Percentiles rank a stretch among this genome's conserved stretches.
These are phyloP conservation scores for Patiria pectinifera DNA, from an alignment of 53 echinoderm and acorn worm genomes.

Conservation along the genomic window DNA sequence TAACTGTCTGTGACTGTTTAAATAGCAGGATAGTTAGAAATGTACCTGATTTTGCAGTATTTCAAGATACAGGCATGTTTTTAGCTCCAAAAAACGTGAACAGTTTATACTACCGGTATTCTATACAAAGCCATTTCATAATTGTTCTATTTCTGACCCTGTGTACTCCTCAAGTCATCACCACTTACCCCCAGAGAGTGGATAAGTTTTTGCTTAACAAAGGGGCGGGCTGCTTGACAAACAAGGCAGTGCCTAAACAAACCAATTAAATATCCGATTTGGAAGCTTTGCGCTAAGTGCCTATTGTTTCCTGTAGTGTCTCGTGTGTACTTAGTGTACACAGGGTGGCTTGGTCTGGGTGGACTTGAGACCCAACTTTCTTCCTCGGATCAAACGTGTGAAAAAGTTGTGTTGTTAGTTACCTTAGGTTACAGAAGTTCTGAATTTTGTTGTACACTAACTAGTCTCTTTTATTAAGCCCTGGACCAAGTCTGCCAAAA, in stretches of 20 bases:
- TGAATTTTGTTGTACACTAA: too few species aligned
- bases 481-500: too few species aligned
- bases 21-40: background rate
- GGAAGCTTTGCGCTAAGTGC: background rate
- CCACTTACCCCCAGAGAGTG: background rate
- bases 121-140: background rate
- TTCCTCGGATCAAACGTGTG: background rate
- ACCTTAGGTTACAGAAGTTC: too few species aligned
- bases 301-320: background rate
- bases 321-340: background rate
- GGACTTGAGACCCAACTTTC: constrained; percentile 1
- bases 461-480: too few species aligned
- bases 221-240: background rate
- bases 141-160: background rate
- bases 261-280: background rate
- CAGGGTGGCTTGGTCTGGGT: background rate
- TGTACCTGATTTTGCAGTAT: background rate
- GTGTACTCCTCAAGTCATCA: background rate
- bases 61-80: too few species aligned
- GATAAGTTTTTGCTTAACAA: background rate
- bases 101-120: too few species aligned
- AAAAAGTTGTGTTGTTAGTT: too few species aligned
- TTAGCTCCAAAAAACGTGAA: too few species aligned
- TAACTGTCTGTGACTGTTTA: background rate
- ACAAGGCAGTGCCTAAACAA: background rate